phyloP scores from a whole-genome alignment of 2,888 invertebrate species.

The Spialia ferax region DNA sequence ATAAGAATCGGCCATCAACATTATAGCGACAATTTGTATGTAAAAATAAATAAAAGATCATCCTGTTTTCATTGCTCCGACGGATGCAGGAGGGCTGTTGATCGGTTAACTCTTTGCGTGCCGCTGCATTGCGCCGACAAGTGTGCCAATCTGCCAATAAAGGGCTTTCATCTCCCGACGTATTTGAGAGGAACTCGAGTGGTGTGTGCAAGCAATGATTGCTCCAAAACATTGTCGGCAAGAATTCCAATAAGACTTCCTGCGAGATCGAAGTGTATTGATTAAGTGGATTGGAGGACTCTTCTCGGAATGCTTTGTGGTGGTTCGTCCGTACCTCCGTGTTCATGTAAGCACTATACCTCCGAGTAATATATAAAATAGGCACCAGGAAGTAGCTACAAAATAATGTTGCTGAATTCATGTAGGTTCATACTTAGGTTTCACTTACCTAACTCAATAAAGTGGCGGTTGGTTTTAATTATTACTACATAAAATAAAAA shows the following conservation, averaged over 20 bases:
- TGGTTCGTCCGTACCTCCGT: not conserved
- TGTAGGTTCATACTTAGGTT: too few species aligned
- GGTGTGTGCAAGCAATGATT: constrained; percentile 37
- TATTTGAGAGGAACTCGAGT: constrained; percentile 39
- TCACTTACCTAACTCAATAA: too few species aligned
- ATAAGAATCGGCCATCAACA: not conserved
- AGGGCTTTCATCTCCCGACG: constrained; percentile 51
- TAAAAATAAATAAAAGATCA: constrained; percentile 24
- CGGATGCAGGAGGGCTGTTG: constrained; percentile 57
- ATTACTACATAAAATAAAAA: too few species aligned
- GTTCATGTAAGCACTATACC: not conserved
- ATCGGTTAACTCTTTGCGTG: constrained; percentile 70
- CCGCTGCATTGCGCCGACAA: constrained; percentile 42
- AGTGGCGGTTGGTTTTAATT: too few species aligned
- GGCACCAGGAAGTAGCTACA: too few species aligned
- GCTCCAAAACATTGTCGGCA: constrained; percentile 33
- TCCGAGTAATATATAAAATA: too few species aligned
- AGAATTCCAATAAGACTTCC: constrained; percentile 39
- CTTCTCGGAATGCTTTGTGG: not conserved
- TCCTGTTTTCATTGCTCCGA: constrained; percentile 37
- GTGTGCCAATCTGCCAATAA: constrained; percentile 51
- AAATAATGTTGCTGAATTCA: too few species aligned
- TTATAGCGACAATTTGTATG: not conserved
- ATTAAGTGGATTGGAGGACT: constrained; percentile 30
- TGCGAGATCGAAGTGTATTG: constrained; percentile 39